Evolutionary conservation across 2,888 invertebrate species (phyloP).

Genomic region (Fabriciana adippe): DNA sequence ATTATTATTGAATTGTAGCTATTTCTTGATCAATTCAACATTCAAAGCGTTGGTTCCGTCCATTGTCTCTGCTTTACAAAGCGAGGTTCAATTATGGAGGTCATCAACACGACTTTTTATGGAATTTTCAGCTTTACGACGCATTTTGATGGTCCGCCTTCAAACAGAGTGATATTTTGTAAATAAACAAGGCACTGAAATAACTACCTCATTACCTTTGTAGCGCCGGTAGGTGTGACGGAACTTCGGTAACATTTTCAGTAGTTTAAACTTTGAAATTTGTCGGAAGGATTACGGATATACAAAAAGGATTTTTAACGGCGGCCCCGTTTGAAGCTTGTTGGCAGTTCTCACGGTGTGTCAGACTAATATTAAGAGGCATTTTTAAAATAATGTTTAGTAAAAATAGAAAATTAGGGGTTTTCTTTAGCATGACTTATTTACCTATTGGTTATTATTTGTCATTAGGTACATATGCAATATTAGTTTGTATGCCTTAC

Average conservation of each 20-base stretch:
- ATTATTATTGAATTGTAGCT: slow-evolving; percentile 36
- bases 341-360: slow-evolving; percentile 35
- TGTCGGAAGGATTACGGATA: slow-evolving; percentile 47
- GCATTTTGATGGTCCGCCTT: slow-evolving; percentile 82
- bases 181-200: slow-evolving; percentile 81
- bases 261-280: slow-evolving; percentile 55
- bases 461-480: no score
- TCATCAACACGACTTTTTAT: slow-evolving; percentile 82
- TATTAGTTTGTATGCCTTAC: no score
- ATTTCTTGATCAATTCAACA: slow-evolving; percentile 63
- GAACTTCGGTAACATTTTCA: slow-evolving; percentile 62
- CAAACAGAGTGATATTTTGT: slow-evolving; percentile 83
- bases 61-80: slow-evolving; percentile 79
- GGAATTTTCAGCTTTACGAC: slow-evolving; percentile 80
- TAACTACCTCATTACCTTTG: slow-evolving; percentile 80
- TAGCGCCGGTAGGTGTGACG: slow-evolving; percentile 72
- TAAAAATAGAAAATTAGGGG: background rate
- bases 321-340: slow-evolving; percentile 37
- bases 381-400: slow-evolving; percentile 1
- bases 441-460: no score
- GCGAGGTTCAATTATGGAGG: slow-evolving; percentile 75
- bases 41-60: slow-evolving; percentile 62
- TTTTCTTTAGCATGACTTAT: no score
- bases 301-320: slow-evolving; percentile 44
- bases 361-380: slow-evolving; percentile 20